These are phyloP conservation scores for Rhopalosiphum padi DNA, from an alignment of 1,140 invertebrate genomes.

Conservation along the genomic window DNA sequence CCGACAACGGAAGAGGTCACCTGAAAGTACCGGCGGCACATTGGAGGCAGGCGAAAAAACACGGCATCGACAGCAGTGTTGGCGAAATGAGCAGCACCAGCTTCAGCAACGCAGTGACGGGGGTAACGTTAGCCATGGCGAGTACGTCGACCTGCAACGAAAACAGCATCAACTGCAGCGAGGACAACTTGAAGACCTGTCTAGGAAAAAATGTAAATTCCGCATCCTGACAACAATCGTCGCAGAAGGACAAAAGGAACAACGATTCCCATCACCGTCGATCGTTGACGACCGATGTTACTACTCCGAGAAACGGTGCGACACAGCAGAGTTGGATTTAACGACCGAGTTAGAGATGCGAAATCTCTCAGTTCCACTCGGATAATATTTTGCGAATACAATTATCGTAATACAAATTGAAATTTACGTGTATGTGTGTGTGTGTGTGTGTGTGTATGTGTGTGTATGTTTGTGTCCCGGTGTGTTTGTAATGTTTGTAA, in stretches of 20 bases:
- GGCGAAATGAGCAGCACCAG: slow-evolving; percentile 16
- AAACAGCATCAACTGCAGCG: background rate
- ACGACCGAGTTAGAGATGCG: background rate
- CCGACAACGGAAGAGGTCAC: slow-evolving; percentile 40
- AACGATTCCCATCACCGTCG: background rate
- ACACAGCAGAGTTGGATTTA: slow-evolving; percentile 19
- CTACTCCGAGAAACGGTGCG: background rate
- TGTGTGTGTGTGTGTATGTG: too few species aligned
- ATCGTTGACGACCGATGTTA: background rate
- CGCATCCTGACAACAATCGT: background rate
- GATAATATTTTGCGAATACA: background rate
- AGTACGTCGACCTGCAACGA: background rate
- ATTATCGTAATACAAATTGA: background rate
- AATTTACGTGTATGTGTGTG: background rate
- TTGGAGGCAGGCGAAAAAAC: slow-evolving; percentile 35
- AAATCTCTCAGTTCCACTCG: background rate
- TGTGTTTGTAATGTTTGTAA: background rate
- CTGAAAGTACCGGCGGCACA: slow-evolving; percentile 12
- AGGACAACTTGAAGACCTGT: background rate
- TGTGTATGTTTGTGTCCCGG: too few species aligned
- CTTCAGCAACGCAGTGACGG: background rate
- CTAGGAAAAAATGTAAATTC: background rate
- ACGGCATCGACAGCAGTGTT: slow-evolving; percentile 27
- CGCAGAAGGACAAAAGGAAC: background rate
- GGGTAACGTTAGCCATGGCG: background rate